Evolutionary conservation across 2,797 vertebrate species (phyloP), one percentile per base, ranked within the genome.

Genomic region (Silurus lanzhouensis): DNA sequence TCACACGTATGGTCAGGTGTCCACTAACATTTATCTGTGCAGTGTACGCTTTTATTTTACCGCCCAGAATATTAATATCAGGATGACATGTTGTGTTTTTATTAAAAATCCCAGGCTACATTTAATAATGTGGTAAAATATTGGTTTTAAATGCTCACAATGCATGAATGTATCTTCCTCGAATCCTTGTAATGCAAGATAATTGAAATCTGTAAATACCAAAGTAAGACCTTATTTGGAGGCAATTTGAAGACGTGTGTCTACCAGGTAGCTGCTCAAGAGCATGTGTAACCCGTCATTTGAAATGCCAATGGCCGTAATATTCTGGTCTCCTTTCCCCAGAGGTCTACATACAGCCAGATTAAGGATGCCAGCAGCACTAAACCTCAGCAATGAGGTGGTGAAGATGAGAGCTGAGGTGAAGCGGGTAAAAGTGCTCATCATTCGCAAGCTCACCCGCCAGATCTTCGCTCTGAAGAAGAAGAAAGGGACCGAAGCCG

Each of bases 321-420:
- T 22, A 27, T 72, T 25, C 77, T 70, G 60, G 5, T 27, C 44
- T 66, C 9, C 44, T 48, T 64, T 64, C 61, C 15, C 14, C 46
- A 83, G 78, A 10, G 63, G n/a, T 48, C 61, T 71, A 46, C 3
- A 68, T 10, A 71, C 84, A 68, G 9, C 48, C 10, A 83, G 71
- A n/a, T 68, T 81, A 58, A 91, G 91, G 64, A 92, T 92, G 88
- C 6, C 86, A 1, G 83, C 83, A 1, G 90, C 87, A 38, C 87
- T 95, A 72, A 95, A 95, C 87, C 92, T 96, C 76, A 95, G 94
- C 91, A 95, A 95, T 78, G 94, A 99, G 95, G 97, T 99, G 91
- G 97, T 99, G 90, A 97, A 94, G 91, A 96, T 99, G 97, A 97
- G 98, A 91, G 97, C 96, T 92, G 98, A 98, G 89, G 96, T 99